phyloP scores from a whole-genome alignment of 64 coral and sea anemone species.

The Pocillopora damicornis region DNA sequence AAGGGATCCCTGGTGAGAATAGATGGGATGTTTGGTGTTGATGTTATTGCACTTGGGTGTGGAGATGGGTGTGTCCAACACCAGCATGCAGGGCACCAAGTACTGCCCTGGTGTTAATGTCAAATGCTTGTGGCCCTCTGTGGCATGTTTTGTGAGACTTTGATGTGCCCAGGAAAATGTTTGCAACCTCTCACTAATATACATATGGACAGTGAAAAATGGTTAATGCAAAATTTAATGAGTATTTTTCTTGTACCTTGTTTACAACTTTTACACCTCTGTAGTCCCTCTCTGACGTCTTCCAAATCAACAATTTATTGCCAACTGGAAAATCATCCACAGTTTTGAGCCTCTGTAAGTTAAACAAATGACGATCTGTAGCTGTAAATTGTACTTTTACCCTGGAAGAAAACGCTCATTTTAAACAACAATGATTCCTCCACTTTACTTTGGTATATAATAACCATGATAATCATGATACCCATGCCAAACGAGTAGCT shows the following conservation, averaged over 20 bases:
- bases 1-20: too few species aligned
- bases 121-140: constrained; percentile 24
- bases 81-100: constrained; percentile 56
- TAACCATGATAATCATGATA: not conserved
- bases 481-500: not conserved
- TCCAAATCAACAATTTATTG: too few species aligned
- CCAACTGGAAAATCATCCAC: too few species aligned
- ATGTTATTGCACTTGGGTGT: constrained; percentile 18
- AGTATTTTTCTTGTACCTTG: too few species aligned
- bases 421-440: not conserved
- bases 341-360: too few species aligned
- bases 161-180: not conserved
- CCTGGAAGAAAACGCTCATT: not conserved
- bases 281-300: too few species aligned
- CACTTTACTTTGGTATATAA: not conserved
- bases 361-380: too few species aligned
- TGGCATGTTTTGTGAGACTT: not conserved
- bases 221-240: too few species aligned
- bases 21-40: constrained; percentile 53
- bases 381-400: too few species aligned
- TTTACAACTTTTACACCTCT: too few species aligned
- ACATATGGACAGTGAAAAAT: too few species aligned
- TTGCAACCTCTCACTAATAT: too few species aligned
- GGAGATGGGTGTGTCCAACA: constrained; percentile 54
- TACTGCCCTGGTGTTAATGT: constrained; percentile 53